A percentile compares a stretch with the other conserved stretches of the same genome.
Conservation (phyloP, 2,888 invertebrate genomes). For the Zootermopsis nevadensis region DNA sequence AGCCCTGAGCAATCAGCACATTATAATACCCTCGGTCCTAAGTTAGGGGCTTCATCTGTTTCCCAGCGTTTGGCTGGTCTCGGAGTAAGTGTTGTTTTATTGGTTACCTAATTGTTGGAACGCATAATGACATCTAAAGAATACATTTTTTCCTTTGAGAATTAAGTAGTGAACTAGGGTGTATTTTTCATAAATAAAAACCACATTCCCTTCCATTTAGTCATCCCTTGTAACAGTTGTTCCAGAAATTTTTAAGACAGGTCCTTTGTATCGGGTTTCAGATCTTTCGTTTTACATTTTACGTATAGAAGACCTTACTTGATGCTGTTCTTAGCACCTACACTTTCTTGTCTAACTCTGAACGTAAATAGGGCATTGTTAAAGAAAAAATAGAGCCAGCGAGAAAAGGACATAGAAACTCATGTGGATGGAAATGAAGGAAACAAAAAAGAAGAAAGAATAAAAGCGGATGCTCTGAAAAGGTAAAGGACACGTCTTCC, state of each 20-base stretch:
- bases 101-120: no score
- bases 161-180: no score
- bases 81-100: no score
- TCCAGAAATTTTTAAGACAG: constrained; percentile 11
- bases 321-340: constrained; percentile 20
- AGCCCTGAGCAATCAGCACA: no score
- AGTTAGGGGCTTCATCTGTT: no score
- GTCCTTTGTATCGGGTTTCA: not conserved
- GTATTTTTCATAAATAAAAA: no score
- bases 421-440: constrained; percentile 33
- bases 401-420: not conserved
- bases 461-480: not conserved
- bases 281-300: not conserved
- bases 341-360: constrained; percentile 3
- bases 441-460: not conserved
- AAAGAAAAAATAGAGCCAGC: not conserved
- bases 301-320: not conserved
- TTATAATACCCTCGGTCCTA: no score
- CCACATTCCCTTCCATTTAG: no score
- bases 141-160: no score
- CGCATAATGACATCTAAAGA: no score
- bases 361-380: constrained; percentile 19
- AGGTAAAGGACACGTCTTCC: not conserved
- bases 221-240: constrained; percentile 8
- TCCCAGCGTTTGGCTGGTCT: no score